A percentile compares a stretch with the other conserved stretches of the same genome.
These are phyloP conservation scores for Aphelenchoides bicaudatus DNA, from an alignment of 2,888 invertebrate genomes.

Conservation along the genomic window DNA sequence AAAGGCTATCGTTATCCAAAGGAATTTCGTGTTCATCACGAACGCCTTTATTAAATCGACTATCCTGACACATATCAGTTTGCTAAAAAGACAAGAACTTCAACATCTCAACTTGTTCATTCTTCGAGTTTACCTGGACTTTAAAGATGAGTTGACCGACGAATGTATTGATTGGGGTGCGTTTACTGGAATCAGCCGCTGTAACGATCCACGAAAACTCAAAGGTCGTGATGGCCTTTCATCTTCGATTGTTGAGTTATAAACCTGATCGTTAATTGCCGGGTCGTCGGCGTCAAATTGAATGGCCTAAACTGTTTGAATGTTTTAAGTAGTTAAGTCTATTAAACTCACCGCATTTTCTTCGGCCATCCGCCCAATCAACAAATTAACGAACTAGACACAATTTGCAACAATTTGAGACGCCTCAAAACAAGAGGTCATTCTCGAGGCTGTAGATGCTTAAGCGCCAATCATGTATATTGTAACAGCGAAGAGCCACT, in stretches of 20 bases:
- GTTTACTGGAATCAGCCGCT: conserved; percentile 17
- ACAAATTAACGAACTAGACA: too few relatives aligned
- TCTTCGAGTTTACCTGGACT: conserved; percentile 5
- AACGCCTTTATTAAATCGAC: conserved; percentile 19
- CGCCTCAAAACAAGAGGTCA: too few relatives aligned
- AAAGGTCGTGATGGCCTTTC: neutral
- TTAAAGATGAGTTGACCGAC: conserved; percentile 11
- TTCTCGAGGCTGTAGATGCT: too few relatives aligned
- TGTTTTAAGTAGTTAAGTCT: neutral
- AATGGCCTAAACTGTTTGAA: conserved; percentile 19
- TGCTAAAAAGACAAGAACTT: conserved; percentile 7
- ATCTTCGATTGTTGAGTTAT: conserved; percentile 16
- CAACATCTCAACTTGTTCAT: neutral
- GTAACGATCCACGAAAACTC: conserved; percentile 1
- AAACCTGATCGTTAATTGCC: conserved; percentile 14
- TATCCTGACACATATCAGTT: neutral
- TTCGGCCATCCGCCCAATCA: neutral
- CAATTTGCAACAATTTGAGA: too few relatives aligned
- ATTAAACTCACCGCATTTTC: neutral
- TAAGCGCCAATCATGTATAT: too few relatives aligned
- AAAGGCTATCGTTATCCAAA: conserved; percentile 49
- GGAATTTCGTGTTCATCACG: conserved; percentile 30
- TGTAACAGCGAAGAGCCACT: too few relatives aligned
- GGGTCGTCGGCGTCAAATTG: conserved; percentile 28
- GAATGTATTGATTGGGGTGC: conserved; percentile 6